phyloP scores from a whole-genome alignment of 92 coral and sea anemone genomes.

The Umimayanthus chanpuru region DNA sequence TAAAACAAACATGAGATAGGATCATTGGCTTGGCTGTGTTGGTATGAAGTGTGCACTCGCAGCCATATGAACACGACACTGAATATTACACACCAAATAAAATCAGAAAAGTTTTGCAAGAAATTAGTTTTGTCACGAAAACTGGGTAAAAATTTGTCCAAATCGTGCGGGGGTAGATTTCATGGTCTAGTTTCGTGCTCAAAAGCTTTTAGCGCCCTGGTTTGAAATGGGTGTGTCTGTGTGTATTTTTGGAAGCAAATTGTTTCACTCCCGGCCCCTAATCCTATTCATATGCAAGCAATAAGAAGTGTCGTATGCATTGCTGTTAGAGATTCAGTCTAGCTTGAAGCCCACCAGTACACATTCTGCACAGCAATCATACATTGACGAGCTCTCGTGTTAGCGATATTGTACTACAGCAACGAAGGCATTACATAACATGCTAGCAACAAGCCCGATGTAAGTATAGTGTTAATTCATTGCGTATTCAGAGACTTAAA shows the following conservation, averaged over 20 bases:
- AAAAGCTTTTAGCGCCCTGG: conserved; percentile 6
- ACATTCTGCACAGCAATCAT: background rate
- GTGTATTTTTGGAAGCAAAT: conserved; percentile 57
- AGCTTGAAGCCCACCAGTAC: background rate
- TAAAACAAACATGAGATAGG: background rate
- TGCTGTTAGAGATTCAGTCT: conserved; percentile 20
- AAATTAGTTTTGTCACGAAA: background rate
- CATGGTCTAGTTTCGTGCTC: background rate
- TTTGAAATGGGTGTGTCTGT: conserved; percentile 56
- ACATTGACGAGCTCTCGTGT: background rate
- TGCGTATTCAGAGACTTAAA: background rate
- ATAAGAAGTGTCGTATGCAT: conserved; percentile 2
- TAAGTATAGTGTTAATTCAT: conserved; percentile 12
- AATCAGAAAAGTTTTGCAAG: background rate
- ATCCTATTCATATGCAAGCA: conserved; percentile 75
- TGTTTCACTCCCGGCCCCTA: conserved; percentile 45
- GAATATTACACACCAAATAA: background rate
- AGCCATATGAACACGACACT: background rate
- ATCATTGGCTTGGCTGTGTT: background rate
- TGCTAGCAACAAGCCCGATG: conserved; percentile 43
- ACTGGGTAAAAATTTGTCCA: background rate
- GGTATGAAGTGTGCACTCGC: background rate
- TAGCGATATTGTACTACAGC: background rate
- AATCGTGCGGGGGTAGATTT: background rate
- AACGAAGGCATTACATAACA: background rate